Evolutionary conservation across 1,140 invertebrate species (phyloP), one percentile per base, ranked within the genome.

Genomic region (Ericerus pela): DNA sequence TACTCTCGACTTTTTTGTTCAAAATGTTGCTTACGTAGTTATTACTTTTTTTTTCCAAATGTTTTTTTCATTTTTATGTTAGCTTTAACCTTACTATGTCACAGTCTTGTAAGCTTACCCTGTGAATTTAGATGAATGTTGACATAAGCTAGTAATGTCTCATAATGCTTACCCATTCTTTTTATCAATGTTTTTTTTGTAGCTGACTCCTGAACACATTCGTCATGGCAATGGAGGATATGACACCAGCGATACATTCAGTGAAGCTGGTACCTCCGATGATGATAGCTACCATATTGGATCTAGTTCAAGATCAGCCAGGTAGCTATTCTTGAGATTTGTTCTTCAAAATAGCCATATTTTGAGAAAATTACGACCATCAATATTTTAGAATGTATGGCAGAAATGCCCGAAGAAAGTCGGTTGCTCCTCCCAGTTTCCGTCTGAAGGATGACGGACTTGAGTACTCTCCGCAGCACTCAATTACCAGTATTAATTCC

Each of bases 401-500:
- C 52, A 52, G 47, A 53, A 33, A n/a, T 72, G 68, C 67, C 0
- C 66, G 72, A 2, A 70, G 72, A 54, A 74, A 74, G 62, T 69
- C 68, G 0, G 66, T 68, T 8, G 67, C 67, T n/a, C 69, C 71
- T 1, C 63, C 67, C 10, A 61, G 67, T 14, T 58, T 64, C 10
- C 60, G 59, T 10, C 54, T 54, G 20, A 60, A 61, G 12, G 33
- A 58, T 2, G 53, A 58, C 12, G 57, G 29, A 5, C 26, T 18
- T 2, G 68, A 70, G 57, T 62, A 70, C 31, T 73, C 72, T 54
- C 77, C 78, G 0, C 78, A 75, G 51, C 82, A 81, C 57, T 87
- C 85, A 3, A 81, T 88, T 60, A 86, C 84, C 0, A 85, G 82
- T 54, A 78, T 87, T 37, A 88, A 88, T 65, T 87, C 84, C 1